phyloP scores from a whole-genome alignment of 23 tunicate genomes.

The Ascidia mentula region DNA sequence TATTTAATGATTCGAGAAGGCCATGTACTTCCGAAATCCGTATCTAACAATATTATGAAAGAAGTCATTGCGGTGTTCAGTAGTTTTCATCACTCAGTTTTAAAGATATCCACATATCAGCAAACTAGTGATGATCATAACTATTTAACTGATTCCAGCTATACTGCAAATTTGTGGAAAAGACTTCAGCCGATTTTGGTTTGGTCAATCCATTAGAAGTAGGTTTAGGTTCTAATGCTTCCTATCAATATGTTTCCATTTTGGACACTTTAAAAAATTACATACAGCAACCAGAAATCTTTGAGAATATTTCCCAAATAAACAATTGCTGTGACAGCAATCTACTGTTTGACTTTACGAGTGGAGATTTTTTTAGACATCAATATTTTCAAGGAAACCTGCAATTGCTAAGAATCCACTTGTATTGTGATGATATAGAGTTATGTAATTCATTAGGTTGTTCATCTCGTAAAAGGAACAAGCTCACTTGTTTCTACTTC shows the following conservation, averaged over 20 bases:
- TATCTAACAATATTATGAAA: neutral
- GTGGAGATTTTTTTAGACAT: slow-evolving; percentile 11
- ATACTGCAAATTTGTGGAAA: neutral
- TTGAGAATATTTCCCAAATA: neutral
- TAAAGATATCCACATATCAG: neutral
- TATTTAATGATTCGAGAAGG: neutral
- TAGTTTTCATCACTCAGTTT: neutral
- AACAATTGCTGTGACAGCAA: neutral
- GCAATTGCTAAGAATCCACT: neutral
- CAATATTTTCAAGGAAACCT: slow-evolving; percentile 3
- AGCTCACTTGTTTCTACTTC: slow-evolving; percentile 3
- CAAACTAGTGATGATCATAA: neutral
- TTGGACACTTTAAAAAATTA: neutral
- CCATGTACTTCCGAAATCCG: slow-evolving; percentile 6
- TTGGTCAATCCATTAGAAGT: slow-evolving; percentile 2
- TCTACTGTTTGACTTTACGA: neutral
- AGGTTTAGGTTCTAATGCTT: neutral
- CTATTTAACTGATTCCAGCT: neutral
- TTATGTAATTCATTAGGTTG: slow-evolving; percentile 10
- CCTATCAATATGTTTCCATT: slow-evolving; percentile 11
- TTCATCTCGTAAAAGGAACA: neutral
- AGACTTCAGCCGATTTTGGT: slow-evolving; percentile 1
- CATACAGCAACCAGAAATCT: neutral
- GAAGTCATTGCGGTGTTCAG: neutral
- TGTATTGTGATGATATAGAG: slow-evolving; percentile 11